Percentiles rank a stretch among this genome's conserved stretches.
phyloP scores from a whole-genome alignment of 2,113 vertebrate species.

The Apistogramma diplotaenia region DNA sequence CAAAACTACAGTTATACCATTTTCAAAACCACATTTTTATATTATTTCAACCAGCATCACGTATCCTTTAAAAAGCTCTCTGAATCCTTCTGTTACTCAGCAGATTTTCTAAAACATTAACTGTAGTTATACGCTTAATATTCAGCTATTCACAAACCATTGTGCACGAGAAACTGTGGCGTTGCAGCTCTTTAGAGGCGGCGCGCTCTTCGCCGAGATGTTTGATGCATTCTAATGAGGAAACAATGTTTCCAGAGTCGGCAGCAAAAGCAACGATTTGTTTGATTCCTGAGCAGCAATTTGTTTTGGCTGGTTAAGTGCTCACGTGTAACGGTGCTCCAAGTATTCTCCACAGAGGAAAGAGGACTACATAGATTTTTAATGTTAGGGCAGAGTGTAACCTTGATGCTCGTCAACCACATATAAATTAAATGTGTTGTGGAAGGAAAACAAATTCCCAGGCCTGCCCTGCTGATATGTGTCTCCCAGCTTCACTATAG shows the following conservation, averaged over 20 bases:
- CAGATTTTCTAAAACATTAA: not conserved
- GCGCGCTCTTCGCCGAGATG: not conserved
- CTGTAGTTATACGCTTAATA: not conserved
- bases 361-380: slow-evolving; percentile 42
- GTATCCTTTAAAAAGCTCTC: not conserved
- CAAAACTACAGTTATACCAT: not conserved
- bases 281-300: slow-evolving; percentile 38
- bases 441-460: slow-evolving; percentile 37
- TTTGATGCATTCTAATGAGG: slow-evolving; percentile 39
- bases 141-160: not conserved
- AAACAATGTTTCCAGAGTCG: slow-evolving; percentile 30
- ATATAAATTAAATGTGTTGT: slow-evolving; percentile 47
- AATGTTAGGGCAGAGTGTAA: slow-evolving; percentile 30
- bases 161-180: not conserved
- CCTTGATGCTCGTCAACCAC: slow-evolving; percentile 53
- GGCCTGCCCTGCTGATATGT: slow-evolving; percentile 28
- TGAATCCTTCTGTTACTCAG: not conserved
- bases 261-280: slow-evolving; percentile 29
- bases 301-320: slow-evolving; percentile 43
- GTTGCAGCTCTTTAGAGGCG: not conserved
- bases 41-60: not conserved
- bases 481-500: slow-evolving; percentile 42
- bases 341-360: slow-evolving; percentile 4
- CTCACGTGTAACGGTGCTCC: slow-evolving; percentile 26
- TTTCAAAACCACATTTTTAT: not conserved